Conservation (phyloP, 2,888 invertebrate species). For the Temnothorax ravouxi region DNA sequence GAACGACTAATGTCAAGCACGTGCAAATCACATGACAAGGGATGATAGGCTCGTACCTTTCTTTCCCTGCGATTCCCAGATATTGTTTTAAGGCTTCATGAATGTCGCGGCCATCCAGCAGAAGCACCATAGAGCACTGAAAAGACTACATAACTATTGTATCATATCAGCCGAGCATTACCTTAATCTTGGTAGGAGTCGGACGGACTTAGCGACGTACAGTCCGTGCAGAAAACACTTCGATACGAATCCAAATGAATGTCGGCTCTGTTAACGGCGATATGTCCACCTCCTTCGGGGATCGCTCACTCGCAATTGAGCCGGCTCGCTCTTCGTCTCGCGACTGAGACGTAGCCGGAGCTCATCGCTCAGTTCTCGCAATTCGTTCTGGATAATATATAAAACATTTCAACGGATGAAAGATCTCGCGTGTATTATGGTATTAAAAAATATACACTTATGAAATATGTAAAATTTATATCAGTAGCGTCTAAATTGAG, state of each 20-base stretch:
- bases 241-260: slow-evolving; percentile 18
- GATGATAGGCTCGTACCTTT: slow-evolving; percentile 48
- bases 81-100: slow-evolving; percentile 35
- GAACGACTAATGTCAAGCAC: neutral
- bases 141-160: slow-evolving; percentile 66
- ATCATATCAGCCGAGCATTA: slow-evolving; percentile 71
- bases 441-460: neutral
- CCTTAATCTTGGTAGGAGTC: slow-evolving; percentile 73
- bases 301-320: slow-evolving; percentile 6
- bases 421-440: neutral
- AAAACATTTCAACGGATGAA: neutral
- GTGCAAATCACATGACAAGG: neutral
- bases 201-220: slow-evolving; percentile 65
- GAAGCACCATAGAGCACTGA: slow-evolving; percentile 69
- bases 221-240: slow-evolving; percentile 50
- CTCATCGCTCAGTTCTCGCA: neutral
- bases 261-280: slow-evolving; percentile 23
- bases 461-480: neutral
- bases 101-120: slow-evolving; percentile 57
- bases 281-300: slow-evolving; percentile 14
- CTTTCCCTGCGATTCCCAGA: neutral
- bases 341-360: neutral
- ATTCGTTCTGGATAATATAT: neutral
- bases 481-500: neutral
- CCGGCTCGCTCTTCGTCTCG: slow-evolving; percentile 1